These are phyloP conservation scores for Euwallacea fornicatus DNA, from an alignment of 1,140 invertebrate species.

Conservation along the genomic window DNA sequence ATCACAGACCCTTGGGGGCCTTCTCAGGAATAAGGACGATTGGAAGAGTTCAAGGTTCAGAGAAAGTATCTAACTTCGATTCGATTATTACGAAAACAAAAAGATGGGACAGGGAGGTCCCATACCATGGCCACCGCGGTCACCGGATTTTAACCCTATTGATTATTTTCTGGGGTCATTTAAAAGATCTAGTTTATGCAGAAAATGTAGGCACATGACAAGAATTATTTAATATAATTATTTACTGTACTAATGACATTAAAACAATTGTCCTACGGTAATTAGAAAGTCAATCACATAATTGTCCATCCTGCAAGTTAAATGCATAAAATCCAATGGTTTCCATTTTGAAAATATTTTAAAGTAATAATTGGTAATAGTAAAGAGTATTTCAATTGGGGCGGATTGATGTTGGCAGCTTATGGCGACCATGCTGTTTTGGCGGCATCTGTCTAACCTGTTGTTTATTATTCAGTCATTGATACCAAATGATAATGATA, in stretches of 20 bases:
- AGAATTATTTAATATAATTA: no score
- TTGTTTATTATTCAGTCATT: no score
- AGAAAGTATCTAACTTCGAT: no score
- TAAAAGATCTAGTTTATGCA: background rate
- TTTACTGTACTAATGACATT: background rate
- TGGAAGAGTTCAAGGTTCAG: no score
- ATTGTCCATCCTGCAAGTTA: background rate
- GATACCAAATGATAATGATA: no score
- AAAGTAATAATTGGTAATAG: background rate
- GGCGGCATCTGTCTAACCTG: no score
- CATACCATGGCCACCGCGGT: background rate
- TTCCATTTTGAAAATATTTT: constrained; percentile 1
- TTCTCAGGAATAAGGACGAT: no score
- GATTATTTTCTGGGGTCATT: background rate
- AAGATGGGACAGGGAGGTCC: background rate
- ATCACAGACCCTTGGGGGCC: no score
- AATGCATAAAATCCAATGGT: background rate
- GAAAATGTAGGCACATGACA: background rate
- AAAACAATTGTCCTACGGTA: background rate
- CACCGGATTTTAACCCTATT: background rate
- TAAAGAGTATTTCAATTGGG: no score
- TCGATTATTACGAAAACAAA: no score
- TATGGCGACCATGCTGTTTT: no score
- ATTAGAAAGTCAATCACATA: background rate
- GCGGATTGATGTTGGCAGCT: no score